Evolutionary conservation across 2,888 invertebrate species (phyloP), one percentile per base, ranked within the genome.

Genomic region (Oscheius onirici): DNA sequence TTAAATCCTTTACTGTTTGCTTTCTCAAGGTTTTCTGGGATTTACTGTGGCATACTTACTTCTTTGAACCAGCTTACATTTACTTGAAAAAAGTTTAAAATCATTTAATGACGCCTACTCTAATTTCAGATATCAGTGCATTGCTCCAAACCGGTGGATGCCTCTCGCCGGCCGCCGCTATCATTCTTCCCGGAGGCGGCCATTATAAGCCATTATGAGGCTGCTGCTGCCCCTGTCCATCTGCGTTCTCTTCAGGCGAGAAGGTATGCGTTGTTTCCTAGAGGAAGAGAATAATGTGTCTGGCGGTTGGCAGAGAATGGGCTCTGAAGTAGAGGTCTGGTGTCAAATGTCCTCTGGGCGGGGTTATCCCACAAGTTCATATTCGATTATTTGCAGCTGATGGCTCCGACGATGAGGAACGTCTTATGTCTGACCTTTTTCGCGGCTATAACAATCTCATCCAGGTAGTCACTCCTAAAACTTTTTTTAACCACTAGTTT

Each of bases 391-490:
- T 46, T 55, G 22, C 55, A 55, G 55, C 15, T 15, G 22, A 26
- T 11, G 78, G 79, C 10, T 86, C 86, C 8, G 86, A 87, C 52
- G 88, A 89, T 78, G 89, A 90, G 80, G 88, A 88, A 63, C 82
- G 88, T 5, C 84, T 90, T 43, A 88, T 90, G 79, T 79, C 88
- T 15, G 88, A 89, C 76, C 82, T 90, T 28, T 90, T 90, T 78
- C 79, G 84, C n/a, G 89, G 89, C 51, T 90, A 90, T 86, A 90
- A 90, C 75, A 88, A 88, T 0, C 86, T 90, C 11, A 89, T 90
- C 67, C 80, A 80, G 84, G 89, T 78, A 11, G 24, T 20, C 3
- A 49, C 49, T n/a, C n/a, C n/a, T n/a, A n/a, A n/a, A n/a, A n/a
- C n/a, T n/a, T n/a, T n/a, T n/a, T n/a, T n/a, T n/a, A n/a, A n/a